A percentile compares a stretch with the other conserved stretches of the same genome.
Evolutionary conservation across 1,140 invertebrate genomes (phyloP).

Genomic region (Nylanderia fulva): DNA sequence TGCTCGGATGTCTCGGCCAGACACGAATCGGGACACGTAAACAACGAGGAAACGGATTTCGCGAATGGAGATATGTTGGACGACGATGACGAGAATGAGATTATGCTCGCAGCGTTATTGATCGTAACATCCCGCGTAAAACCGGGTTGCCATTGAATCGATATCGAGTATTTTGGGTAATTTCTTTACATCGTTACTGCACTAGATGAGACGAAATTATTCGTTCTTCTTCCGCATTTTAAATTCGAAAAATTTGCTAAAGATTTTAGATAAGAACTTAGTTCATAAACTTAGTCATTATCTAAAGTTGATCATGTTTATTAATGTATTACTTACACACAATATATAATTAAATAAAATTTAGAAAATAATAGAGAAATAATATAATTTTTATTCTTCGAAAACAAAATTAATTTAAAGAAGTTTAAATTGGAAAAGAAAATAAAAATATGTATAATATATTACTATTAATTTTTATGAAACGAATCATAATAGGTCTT

Average conservation of each 20-base stretch:
- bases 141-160: conserved; percentile 67
- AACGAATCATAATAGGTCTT: no score
- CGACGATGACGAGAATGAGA: conserved; percentile 26
- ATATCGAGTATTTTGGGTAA: conserved; percentile 60
- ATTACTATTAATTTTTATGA: background rate
- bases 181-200: background rate
- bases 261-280: no score
- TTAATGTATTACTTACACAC: background rate
- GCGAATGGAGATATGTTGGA: conserved; percentile 22
- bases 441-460: background rate
- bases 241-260: background rate
- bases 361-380: background rate
- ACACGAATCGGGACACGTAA: conserved; percentile 48
- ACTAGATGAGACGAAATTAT: background rate
- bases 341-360: background rate
- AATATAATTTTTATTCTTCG: background rate
- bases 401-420: background rate
- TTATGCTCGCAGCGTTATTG: conserved; percentile 69
- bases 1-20: conserved; percentile 44
- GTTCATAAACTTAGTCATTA: no score
- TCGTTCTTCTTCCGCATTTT: background rate
- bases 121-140: conserved; percentile 69
- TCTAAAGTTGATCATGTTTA: no score
- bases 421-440: background rate
- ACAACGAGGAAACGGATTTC: conserved; percentile 48